Conservation (phyloP, 2,888 invertebrate species). For the Hoplodrina ambigua region DNA sequence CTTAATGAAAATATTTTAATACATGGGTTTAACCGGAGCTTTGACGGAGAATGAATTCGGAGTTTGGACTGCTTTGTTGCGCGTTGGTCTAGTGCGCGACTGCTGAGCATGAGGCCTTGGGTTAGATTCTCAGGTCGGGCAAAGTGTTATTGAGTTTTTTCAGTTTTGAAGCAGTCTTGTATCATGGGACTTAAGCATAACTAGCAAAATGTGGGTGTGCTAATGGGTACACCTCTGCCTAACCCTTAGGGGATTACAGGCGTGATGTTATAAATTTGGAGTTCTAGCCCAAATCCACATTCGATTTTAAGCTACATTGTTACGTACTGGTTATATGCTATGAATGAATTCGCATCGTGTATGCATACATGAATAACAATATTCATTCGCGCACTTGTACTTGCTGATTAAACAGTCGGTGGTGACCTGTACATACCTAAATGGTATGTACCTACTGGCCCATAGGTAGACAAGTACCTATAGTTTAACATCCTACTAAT, state of each 20-base stretch:
- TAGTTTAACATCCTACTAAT: no score
- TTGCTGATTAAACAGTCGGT: constrained; percentile 41
- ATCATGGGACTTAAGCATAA: no score
- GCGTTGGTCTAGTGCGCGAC: no score
- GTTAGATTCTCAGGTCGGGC: no score
- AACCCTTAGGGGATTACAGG: no score
- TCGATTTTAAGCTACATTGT: constrained; percentile 29
- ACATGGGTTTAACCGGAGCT: constrained; percentile 8
- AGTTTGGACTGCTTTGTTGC: background rate
- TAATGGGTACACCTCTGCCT: no score
- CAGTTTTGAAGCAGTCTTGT: no score
- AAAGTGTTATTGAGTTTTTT: no score
- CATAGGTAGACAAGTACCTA: background rate
- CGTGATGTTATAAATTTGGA: constrained; percentile 14
- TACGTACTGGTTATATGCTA: constrained; percentile 11
- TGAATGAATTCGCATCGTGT: constrained; percentile 22
- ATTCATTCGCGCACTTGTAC: constrained; percentile 36
- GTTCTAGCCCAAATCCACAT: constrained; percentile 17
- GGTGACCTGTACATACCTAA: background rate
- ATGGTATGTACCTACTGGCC: background rate
- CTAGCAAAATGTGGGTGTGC: no score
- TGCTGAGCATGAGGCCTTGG: no score
- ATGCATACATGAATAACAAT: constrained; percentile 48
- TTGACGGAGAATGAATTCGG: constrained; percentile 19
- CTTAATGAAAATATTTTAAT: constrained; percentile 49